Percentiles rank a stretch among this genome's conserved stretches.
phyloP scores from a whole-genome alignment of 2,888 invertebrate genomes.

The Neoascia interrupta region DNA sequence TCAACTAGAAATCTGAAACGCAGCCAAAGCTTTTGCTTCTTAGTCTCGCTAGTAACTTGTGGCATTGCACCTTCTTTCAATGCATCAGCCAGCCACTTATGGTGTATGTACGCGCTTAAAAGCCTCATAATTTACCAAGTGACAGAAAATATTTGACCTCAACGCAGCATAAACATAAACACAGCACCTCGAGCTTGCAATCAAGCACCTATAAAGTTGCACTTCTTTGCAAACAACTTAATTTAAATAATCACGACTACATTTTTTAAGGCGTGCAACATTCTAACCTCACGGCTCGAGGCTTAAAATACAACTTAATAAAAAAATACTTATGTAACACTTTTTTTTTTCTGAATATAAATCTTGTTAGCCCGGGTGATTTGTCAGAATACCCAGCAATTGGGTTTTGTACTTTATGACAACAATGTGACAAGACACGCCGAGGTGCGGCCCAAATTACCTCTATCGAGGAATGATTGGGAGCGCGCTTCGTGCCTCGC shows the following conservation, averaged over 20 bases:
- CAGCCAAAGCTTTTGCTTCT: no score
- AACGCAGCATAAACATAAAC: no score
- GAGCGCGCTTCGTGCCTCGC: conserved; percentile 29
- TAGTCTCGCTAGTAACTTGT: no score
- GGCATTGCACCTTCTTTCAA: no score
- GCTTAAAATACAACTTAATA: conserved; percentile 40
- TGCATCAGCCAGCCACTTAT: no score
- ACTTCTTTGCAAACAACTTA: conserved; percentile 36
- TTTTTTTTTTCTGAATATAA: conserved; percentile 60
- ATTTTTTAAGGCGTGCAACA: conserved; percentile 56
- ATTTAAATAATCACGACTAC: conserved; percentile 59
- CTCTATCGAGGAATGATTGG: conserved; percentile 22
- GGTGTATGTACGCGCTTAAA: no score
- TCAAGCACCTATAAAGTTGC: no score
- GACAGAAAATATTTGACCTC: no score
- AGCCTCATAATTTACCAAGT: no score
- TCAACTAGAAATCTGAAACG: no score
- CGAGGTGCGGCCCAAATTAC: conserved; percentile 44
- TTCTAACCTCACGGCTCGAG: conserved; percentile 12
- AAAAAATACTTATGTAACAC: no score
- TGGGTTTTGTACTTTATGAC: conserved; percentile 49
- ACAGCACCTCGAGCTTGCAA: no score
- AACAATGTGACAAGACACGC: conserved; percentile 24
- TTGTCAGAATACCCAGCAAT: conserved; percentile 60
- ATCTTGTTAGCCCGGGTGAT: conserved; percentile 49